Evolutionary conservation across 2,888 invertebrate species (phyloP).

Genomic region (Drosophila nr. medialis): DNA sequence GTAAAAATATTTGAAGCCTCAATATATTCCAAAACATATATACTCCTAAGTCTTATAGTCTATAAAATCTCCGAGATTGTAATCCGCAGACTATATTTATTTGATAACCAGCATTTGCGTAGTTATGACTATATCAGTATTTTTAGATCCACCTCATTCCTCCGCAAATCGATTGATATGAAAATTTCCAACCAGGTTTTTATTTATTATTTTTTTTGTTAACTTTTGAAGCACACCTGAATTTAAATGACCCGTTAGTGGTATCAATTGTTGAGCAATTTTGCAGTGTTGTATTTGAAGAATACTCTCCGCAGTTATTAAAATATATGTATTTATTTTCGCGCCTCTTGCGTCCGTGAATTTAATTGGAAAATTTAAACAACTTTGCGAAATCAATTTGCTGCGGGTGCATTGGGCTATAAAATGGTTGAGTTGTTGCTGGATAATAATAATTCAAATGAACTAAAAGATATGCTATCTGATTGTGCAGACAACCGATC

Average conservation of each 20-base stretch:
- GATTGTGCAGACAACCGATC: not conserved
- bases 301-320: constrained; percentile 3
- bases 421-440: not conserved
- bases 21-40: not conserved
- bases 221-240: no score
- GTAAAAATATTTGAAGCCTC: no score
- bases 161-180: no score
- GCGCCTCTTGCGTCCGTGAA: constrained; percentile 21
- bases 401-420: not conserved
- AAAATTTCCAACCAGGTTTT: no score
- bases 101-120: no score
- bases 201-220: no score
- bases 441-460: not conserved
- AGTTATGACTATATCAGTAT: no score
- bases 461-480: not conserved
- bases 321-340: not conserved
- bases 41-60: no score
- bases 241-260: no score
- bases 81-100: no score
- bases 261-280: not conserved
- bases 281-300: constrained; percentile 4
- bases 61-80: no score
- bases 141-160: no score
- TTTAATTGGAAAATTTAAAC: constrained; percentile 38
- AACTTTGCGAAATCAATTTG: constrained; percentile 29